phyloP scores from a whole-genome alignment of 2,888 invertebrate genomes.

The Heliconius cydno region DNA sequence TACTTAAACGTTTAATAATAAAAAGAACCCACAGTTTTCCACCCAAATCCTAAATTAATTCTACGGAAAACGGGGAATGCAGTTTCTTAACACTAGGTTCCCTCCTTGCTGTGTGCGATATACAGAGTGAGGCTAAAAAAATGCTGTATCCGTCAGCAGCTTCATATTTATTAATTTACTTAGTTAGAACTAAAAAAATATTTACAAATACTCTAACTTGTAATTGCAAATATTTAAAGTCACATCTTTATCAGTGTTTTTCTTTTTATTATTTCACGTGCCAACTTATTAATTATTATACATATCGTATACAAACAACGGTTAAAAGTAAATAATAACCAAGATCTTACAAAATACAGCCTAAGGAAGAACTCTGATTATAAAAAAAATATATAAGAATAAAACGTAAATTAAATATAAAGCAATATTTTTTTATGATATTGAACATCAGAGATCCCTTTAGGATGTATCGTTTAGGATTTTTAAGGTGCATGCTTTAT shows the following conservation, averaged over 20 bases:
- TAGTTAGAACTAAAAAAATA: neutral
- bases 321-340: neutral
- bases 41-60: too few species aligned
- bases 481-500: neutral
- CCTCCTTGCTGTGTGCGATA: too few species aligned
- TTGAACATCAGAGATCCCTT: neutral
- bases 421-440: neutral
- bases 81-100: neutral
- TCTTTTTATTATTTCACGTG: neutral
- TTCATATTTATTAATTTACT: neutral
- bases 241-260: neutral
- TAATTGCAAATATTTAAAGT: neutral
- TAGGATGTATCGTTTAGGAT: too few species aligned
- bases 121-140: neutral
- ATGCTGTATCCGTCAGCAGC: neutral
- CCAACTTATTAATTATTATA: neutral
- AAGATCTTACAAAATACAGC: slow-evolving; percentile 30
- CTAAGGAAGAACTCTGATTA: neutral
- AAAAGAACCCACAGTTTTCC: neutral
- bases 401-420: neutral
- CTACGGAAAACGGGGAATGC: too few species aligned
- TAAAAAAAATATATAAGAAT: neutral
- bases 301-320: neutral
- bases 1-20: neutral
- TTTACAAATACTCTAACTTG: neutral